Evolutionary conservation across 2,113 vertebrate species (phyloP).

Genomic region (Scomber japonicus): DNA sequence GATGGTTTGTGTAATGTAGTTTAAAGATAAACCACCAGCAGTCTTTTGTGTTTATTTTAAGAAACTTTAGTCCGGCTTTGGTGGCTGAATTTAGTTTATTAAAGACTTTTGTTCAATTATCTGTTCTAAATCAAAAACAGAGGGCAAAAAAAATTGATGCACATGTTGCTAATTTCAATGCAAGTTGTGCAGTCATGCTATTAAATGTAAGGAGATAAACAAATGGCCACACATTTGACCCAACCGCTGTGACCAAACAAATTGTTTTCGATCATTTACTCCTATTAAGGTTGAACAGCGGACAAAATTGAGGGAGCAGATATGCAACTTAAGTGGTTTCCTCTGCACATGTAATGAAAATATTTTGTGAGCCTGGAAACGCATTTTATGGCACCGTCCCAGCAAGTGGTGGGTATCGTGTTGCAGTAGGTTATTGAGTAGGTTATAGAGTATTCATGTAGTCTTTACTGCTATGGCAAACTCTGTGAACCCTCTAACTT

Average conservation of each 20-base stretch:
- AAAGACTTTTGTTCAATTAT: constrained; percentile 46
- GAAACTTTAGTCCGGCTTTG: neutral
- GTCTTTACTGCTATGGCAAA: constrained; percentile 56
- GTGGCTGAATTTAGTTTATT: constrained; percentile 39
- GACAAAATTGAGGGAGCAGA: constrained; percentile 47
- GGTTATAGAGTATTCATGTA: constrained; percentile 67
- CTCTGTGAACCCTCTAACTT: constrained; percentile 48
- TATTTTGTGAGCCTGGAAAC: constrained; percentile 67
- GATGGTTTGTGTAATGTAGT: constrained; percentile 7
- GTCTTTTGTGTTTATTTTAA: constrained; percentile 40
- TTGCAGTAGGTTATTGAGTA: constrained; percentile 67
- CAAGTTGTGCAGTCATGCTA: constrained; percentile 6
- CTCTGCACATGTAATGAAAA: constrained; percentile 69
- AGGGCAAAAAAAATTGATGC: neutral
- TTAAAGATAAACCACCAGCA: neutral
- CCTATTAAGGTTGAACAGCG: constrained; percentile 50
- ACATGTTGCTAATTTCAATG: constrained; percentile 43
- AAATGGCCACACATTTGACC: constrained; percentile 48
- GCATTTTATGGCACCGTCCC: constrained; percentile 63
- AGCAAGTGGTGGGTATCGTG: constrained; percentile 60
- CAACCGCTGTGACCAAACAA: constrained; percentile 75
- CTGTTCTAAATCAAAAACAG: constrained; percentile 43
- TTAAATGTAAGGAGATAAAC: constrained; percentile 46
- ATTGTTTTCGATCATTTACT: constrained; percentile 67
- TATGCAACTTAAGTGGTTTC: constrained; percentile 62